phyloP scores from a whole-genome alignment of 2,113 vertebrate species.

The Brachyhypopomus occidentalis region DNA sequence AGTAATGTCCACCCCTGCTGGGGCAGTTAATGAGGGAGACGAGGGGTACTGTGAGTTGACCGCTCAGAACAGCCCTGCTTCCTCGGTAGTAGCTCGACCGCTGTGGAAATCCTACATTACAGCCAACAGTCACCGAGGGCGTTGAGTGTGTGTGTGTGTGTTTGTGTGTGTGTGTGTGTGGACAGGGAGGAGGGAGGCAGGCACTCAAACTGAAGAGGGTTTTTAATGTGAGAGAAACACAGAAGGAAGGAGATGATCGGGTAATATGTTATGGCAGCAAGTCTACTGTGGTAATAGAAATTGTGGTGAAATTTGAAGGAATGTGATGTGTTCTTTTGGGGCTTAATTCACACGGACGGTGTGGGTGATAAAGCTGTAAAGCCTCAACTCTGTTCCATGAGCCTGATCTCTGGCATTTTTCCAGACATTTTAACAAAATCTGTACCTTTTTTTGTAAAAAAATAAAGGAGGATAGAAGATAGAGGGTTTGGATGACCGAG shows the following conservation, averaged over 20 bases:
- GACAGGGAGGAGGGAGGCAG: not conserved
- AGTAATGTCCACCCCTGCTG: not conserved
- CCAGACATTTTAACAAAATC: too few species aligned
- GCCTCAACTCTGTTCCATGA: too few species aligned
- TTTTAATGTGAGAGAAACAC: slow-evolving; percentile 8
- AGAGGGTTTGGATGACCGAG: not conserved
- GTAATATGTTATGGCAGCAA: slow-evolving; percentile 7
- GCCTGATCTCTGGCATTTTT: too few species aligned
- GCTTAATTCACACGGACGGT: not conserved
- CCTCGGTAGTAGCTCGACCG: not conserved
- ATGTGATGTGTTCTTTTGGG: not conserved
- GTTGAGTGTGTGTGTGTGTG: not conserved
- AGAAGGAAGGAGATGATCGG: not conserved
- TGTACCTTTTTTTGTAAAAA: too few species aligned
- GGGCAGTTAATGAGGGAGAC: not conserved
- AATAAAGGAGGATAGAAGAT: too few species aligned
- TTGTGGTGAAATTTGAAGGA: not conserved
- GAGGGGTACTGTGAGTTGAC: not conserved
- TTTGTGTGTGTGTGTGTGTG: too few species aligned
- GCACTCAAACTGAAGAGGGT: slow-evolving; percentile 1
- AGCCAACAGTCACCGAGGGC: not conserved
- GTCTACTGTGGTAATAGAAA: not conserved
- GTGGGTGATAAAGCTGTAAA: not conserved
- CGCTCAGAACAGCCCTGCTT: not conserved
- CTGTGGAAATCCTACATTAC: not conserved